Evolutionary conservation across 2,797 vertebrate species (phyloP).

Genomic region (Gorsachius magnificus): DNA sequence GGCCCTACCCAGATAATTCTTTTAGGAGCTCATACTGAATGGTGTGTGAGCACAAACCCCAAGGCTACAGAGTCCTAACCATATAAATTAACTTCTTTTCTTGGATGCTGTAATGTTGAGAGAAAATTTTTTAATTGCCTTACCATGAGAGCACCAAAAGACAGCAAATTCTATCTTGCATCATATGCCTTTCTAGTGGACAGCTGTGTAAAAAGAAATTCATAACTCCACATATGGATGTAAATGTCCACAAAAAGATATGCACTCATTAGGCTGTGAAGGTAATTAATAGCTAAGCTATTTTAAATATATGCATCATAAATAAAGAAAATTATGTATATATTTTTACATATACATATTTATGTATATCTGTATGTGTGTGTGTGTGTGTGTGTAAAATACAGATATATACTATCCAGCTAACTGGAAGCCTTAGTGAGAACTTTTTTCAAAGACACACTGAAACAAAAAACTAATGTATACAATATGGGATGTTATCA

Average conservation of each 20-base stretch:
- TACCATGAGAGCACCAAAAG: not conserved
- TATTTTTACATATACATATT: not conserved
- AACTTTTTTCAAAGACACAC: not conserved
- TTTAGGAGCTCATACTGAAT: not conserved
- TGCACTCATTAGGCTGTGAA: not conserved
- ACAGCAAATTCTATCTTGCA: not conserved
- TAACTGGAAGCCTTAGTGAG: not conserved
- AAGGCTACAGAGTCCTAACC: not conserved
- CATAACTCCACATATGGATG: not conserved
- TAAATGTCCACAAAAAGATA: not conserved
- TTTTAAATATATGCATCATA: not conserved
- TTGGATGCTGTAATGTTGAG: not conserved
- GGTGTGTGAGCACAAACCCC: not conserved
- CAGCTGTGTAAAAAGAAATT: not conserved
- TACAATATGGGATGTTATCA: not conserved
- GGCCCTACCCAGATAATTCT: slow-evolving; percentile 22
- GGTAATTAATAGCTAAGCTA: not conserved
- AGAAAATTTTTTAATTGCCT: not conserved
- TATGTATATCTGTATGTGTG: rapidly evolving
- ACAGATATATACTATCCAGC: not conserved
- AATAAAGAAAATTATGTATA: not conserved
- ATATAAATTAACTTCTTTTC: not conserved
- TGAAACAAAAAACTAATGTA: not conserved
- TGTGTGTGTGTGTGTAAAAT: not conserved
- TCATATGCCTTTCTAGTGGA: not conserved